phyloP scores from a whole-genome alignment of 2,888 invertebrate species.

The Diloba caeruleocephala region DNA sequence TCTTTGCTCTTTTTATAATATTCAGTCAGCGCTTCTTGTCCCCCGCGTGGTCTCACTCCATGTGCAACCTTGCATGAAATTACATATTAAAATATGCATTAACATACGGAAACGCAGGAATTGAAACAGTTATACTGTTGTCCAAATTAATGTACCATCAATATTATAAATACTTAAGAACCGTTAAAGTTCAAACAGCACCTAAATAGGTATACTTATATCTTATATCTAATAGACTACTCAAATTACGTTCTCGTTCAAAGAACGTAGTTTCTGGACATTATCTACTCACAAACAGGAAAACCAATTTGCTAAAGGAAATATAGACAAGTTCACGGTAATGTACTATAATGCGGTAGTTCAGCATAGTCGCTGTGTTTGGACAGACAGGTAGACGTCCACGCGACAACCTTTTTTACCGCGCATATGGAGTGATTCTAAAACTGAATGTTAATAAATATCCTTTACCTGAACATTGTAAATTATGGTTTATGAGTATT shows the following conservation, averaged over 20 bases:
- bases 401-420: constrained; percentile 36
- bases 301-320: constrained; percentile 40
- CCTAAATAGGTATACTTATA: too few species aligned
- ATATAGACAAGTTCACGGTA: constrained; percentile 31
- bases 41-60: background rate
- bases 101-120: background rate
- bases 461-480: constrained; percentile 29
- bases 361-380: constrained; percentile 51
- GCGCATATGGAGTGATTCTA: constrained; percentile 46
- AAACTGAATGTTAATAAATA: constrained; percentile 50
- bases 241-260: background rate
- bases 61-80: background rate
- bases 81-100: background rate
- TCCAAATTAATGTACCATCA: background rate
- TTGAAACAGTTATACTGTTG: background rate
- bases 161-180: background rate
- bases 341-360: constrained; percentile 48
- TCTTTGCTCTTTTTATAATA: background rate
- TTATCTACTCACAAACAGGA: constrained; percentile 43
- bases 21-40: background rate
- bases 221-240: background rate
- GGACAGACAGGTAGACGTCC: constrained; percentile 59
- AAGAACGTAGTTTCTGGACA: constrained; percentile 22
- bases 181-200: background rate
- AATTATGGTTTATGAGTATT: constrained; percentile 16